Evolutionary conservation across 2,113 vertebrate species (phyloP).

Genomic region (Phrynosoma platyrhinos): DNA sequence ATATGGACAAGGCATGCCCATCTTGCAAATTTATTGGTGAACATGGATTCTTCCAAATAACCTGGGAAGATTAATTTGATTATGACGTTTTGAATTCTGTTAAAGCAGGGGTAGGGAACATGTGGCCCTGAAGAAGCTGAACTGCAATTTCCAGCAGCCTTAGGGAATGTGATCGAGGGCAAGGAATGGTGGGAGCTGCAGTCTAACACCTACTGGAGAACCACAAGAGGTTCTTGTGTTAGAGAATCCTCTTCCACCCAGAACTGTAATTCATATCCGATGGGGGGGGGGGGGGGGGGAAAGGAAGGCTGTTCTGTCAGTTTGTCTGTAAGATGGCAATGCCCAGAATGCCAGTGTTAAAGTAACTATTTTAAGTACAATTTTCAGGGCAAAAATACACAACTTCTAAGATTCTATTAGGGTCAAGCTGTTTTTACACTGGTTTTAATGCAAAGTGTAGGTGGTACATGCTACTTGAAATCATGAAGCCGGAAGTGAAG

Average conservation of each 20-base stretch:
- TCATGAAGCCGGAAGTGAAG: background rate
- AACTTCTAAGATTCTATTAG: background rate
- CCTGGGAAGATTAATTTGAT: background rate
- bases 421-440: background rate
- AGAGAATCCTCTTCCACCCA: background rate
- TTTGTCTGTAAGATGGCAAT: background rate
- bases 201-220: background rate
- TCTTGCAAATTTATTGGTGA: background rate
- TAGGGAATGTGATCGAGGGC: background rate
- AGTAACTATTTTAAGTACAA: background rate
- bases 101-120: background rate
- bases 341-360: background rate
- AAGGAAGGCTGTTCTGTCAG: background rate
- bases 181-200: background rate
- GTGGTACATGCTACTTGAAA: background rate
- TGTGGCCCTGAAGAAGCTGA: background rate
- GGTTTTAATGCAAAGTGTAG: conserved; percentile 12
- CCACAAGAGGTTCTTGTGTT: too few relatives aligned
- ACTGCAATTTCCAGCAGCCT: background rate
- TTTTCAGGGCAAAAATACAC: background rate
- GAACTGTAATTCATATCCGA: background rate
- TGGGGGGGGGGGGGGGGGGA: background rate
- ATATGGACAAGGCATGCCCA: background rate
- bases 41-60: background rate
- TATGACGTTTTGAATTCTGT: background rate